Evolutionary conservation across 1,140 invertebrate species (phyloP).

Genomic region (Asobara japonica): DNA sequence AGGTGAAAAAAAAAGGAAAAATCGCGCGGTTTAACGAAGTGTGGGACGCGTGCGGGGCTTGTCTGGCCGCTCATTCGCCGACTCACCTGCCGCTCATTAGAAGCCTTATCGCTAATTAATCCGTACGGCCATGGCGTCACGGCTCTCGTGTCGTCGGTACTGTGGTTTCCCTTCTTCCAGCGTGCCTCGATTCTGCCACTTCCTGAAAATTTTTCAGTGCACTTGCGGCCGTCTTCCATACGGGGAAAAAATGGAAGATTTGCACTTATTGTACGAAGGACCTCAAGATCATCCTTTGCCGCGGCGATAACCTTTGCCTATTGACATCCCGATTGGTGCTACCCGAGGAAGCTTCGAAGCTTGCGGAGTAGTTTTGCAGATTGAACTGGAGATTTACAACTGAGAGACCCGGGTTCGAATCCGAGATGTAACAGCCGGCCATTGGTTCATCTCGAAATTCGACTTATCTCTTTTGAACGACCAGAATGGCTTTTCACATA

Average conservation of each 20-base stretch:
- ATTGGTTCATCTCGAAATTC: no score
- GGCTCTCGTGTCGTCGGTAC: conserved; percentile 64
- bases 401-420: no score
- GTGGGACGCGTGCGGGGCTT: conserved; percentile 39
- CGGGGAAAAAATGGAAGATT: not conserved
- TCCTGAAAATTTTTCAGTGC: conserved; percentile 26
- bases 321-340: no score
- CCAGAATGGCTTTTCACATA: no score
- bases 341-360: no score
- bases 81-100: conserved; percentile 66
- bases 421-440: no score
- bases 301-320: no score
- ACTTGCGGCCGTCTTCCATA: not conserved
- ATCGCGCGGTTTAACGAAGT: conserved; percentile 28
- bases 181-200: conserved; percentile 21
- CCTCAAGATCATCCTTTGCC: not conserved
- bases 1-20: not conserved
- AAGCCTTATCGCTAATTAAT: conserved; percentile 68
- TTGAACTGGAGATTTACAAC: no score
- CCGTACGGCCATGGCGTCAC: conserved; percentile 62
- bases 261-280: not conserved
- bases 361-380: no score
- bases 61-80: conserved; percentile 33
- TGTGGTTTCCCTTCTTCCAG: conserved; percentile 42
- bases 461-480: no score